A percentile compares a stretch with the other conserved stretches of the same genome.
Conservation (phyloP, 2,888 invertebrate species). For the Cremastinae sp. region DNA sequence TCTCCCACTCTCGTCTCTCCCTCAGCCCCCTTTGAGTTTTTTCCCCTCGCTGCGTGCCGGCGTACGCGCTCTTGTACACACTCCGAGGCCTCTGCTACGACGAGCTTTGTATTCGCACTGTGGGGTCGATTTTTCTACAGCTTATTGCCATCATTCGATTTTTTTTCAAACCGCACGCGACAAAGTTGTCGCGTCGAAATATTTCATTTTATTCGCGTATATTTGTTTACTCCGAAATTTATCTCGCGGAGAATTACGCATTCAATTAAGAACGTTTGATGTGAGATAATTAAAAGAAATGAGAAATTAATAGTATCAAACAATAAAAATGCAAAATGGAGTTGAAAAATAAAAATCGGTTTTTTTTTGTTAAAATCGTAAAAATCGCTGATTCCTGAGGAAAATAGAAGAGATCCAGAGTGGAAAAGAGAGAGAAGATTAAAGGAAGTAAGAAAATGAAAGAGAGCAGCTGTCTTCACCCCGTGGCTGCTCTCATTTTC, state of each 20-base stretch:
- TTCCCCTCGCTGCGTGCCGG: not conserved
- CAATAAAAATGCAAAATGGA: not conserved
- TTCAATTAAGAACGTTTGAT: too few relatives aligned
- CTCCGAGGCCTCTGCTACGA: not conserved
- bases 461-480: constrained; percentile 55
- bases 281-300: not conserved
- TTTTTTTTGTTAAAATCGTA: constrained; percentile 17
- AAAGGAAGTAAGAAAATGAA: constrained; percentile 19
- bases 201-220: too few relatives aligned
- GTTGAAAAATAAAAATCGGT: constrained; percentile 9
- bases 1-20: not conserved
- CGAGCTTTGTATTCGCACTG: constrained; percentile 2
- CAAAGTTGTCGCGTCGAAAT: not conserved
- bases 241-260: too few relatives aligned
- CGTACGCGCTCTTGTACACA: not conserved
- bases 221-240: too few relatives aligned
- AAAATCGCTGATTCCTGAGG: constrained; percentile 29
- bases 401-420: constrained; percentile 3
- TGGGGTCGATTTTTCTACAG: constrained; percentile 1
- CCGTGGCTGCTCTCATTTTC: constrained; percentile 55
- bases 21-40: not conserved
- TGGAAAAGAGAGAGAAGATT: constrained; percentile 4
- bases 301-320: not conserved
- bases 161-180: constrained; percentile 6
- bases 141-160: not conserved